Base-by-base conservation (phyloP, 2,888 invertebrate genomes). In the Hirudinaria manillensis region DNA sequence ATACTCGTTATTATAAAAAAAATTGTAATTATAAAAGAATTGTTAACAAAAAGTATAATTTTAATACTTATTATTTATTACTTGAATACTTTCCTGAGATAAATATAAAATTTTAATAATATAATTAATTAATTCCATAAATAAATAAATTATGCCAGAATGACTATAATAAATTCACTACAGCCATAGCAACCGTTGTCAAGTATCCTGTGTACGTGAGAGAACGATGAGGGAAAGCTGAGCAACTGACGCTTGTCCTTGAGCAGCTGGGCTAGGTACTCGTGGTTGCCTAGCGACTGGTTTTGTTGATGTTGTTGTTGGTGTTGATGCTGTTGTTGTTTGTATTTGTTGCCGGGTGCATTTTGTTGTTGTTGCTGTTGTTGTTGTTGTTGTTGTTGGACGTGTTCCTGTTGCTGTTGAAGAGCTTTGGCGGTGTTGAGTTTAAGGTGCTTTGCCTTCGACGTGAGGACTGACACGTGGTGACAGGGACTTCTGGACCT, bases 201-300 rank as follows among this genome's bases (percentile, higher is more conserved):
- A 86, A 99, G 90, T 84, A 99, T 91, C 87, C 98, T 91, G 88
- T 99, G 98, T 87, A 97, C 91, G 89, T 99, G 98, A 89, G 94
- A 91, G 89, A 99, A 99, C 87, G 98, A 94, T 90, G 96, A 97
- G 83, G 98, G 98, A 89, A 99, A 96, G 86, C 97, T 97, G 85
- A 95, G 94, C 87, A 99, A 90, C 89, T 98, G 97, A 89, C 98
- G 98, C 89, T 97, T 94, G 90, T 99, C 99, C 90, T 99, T 99
- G 87, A 99, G 90, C 89, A 99, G 91, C 89, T 99, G 98, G 87
- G 98, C 96, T 90, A 99, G 90, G 89, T 99, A 99, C 4, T 77
- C 77, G 13, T 76, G 74, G 29, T 70, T 74, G 68, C 38, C 71
- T 7, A 36, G 27, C 2, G 27, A 16, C 72, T 29, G 24, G 21